These are phyloP conservation scores for Anolis sagrei DNA, from an alignment of 2,113 vertebrate species.

Conservation along the genomic window DNA sequence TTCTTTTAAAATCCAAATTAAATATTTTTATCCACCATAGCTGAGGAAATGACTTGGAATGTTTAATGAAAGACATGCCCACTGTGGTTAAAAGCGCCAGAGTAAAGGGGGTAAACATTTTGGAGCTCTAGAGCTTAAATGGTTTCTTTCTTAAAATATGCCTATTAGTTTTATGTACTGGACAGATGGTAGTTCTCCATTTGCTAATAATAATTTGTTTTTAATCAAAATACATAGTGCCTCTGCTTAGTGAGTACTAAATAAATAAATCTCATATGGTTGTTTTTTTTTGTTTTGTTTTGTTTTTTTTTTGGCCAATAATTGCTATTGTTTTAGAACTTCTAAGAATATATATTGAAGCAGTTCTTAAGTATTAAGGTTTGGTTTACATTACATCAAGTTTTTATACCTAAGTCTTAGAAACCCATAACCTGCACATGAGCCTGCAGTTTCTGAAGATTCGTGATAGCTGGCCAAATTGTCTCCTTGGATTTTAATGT, in stretches of 20 bases:
- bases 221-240: neutral
- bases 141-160: neutral
- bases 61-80: neutral
- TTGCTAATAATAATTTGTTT: conserved; percentile 6
- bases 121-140: neutral
- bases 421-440: neutral
- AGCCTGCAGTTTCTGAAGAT: neutral
- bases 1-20: neutral
- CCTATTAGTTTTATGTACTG: neutral
- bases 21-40: neutral
- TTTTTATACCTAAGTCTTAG: neutral
- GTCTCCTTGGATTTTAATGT: neutral
- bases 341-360: neutral
- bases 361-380: neutral
- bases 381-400: neutral
- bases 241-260: neutral
- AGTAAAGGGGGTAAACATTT: neutral
- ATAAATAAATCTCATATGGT: neutral
- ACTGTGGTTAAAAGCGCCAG: neutral
- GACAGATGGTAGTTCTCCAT: neutral
- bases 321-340: neutral
- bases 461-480: neutral
- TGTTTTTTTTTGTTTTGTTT: too few species aligned
- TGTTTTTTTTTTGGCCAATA: neutral
- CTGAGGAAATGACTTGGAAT: neutral